These are phyloP conservation scores for Hylaea fasciaria DNA, from an alignment of 2,888 invertebrate species.

Conservation along the genomic window DNA sequence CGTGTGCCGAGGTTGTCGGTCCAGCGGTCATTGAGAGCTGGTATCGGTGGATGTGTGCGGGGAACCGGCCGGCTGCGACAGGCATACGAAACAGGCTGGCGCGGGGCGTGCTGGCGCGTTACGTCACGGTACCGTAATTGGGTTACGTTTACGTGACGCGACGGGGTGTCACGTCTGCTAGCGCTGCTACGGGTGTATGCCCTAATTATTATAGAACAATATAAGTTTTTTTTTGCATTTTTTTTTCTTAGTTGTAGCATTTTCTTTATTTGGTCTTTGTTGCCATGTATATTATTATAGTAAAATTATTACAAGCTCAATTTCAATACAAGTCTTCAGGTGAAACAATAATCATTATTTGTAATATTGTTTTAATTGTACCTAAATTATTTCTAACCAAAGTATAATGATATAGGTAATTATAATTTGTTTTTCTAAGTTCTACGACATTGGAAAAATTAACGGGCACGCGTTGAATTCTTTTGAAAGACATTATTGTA, in stretches of 20 bases:
- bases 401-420: too few relatives aligned
- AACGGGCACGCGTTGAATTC: conserved; percentile 34
- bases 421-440: too few relatives aligned
- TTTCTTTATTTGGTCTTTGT: not conserved
- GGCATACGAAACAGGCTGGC: conserved; percentile 78
- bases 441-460: conserved; percentile 14
- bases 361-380: too few relatives aligned
- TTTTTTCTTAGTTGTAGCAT: too few relatives aligned
- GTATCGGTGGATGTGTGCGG: conserved; percentile 78
- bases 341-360: too few relatives aligned
- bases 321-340: too few relatives aligned
- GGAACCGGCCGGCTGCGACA: conserved; percentile 76
- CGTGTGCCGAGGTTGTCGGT: conserved; percentile 86
- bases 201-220: conserved; percentile 73
- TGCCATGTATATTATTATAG: too few relatives aligned
- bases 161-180: conserved; percentile 67
- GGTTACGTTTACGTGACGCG: conserved; percentile 82
- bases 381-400: too few relatives aligned
- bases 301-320: too few relatives aligned
- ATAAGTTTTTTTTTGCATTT: conserved; percentile 39
- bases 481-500: conserved; percentile 19
- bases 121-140: conserved; percentile 81
- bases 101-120: conserved; percentile 53
- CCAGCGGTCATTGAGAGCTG: conserved; percentile 88
- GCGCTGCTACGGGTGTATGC: conserved; percentile 66